Conservation (phyloP, 2,797 vertebrate species). For the Picus viridis region DNA sequence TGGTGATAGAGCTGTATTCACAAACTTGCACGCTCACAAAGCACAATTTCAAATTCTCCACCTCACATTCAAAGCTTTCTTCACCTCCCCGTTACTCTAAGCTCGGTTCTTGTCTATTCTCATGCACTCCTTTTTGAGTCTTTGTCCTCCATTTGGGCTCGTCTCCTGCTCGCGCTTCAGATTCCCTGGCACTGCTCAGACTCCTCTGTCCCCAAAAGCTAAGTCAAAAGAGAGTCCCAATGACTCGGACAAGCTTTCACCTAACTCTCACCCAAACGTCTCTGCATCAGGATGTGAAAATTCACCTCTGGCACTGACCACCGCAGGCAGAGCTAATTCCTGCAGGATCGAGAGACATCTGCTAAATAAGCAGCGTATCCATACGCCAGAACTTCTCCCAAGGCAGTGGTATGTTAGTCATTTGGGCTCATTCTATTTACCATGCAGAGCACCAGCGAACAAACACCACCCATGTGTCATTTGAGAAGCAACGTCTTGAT, state of each 20-base stretch:
- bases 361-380: not conserved
- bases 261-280: not conserved
- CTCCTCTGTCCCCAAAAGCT: not conserved
- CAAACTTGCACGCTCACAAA: not conserved
- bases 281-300: not conserved
- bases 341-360: not conserved
- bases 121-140: not conserved
- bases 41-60: not conserved
- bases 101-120: not conserved
- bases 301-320: not conserved
- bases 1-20: not conserved
- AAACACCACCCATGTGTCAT: not conserved
- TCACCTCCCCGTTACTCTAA: constrained; percentile 8
- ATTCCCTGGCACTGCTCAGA: not conserved
- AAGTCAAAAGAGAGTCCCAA: not conserved
- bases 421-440: not conserved
- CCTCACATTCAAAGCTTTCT: constrained; percentile 26
- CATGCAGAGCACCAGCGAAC: not conserved
- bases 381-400: not conserved
- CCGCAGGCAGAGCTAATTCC: not conserved
- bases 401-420: not conserved
- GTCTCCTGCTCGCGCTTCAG: not conserved
- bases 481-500: not conserved
- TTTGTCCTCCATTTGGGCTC: not conserved
- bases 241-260: not conserved